Percentiles rank a stretch among this genome's conserved stretches.
These are phyloP conservation scores for Ceratina australensis DNA, from an alignment of 1,140 invertebrate genomes.

Conservation along the genomic window DNA sequence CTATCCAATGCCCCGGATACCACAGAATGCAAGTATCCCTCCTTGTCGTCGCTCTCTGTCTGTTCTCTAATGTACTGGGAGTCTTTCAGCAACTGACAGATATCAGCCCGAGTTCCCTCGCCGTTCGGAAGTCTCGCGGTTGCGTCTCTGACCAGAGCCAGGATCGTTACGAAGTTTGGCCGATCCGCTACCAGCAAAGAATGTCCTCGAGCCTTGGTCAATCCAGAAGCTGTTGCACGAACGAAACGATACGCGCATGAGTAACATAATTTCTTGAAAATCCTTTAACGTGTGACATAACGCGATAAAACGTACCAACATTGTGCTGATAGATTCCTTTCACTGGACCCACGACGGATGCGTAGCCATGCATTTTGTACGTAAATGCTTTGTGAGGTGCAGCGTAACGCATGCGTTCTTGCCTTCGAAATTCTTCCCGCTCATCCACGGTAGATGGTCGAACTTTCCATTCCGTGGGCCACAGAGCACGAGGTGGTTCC, in stretches of 20 bases:
- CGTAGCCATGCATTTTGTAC: conserved; percentile 91
- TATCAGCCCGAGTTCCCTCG: conserved; percentile 94
- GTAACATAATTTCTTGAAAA: neutral
- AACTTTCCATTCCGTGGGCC: conserved; percentile 89
- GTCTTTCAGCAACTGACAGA: conserved; percentile 90
- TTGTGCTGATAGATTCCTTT: conserved; percentile 91
- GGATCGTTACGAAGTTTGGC: conserved; percentile 94
- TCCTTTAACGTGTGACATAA: neutral
- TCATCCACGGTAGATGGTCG: conserved; percentile 88
- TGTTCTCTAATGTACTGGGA: conserved; percentile 91
- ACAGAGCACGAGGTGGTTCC: conserved; percentile 83
- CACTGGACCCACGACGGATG: conserved; percentile 93
- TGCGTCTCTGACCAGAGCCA: conserved; percentile 94
- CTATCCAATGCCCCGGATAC: conserved; percentile 94
- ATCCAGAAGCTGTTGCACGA: conserved; percentile 74
- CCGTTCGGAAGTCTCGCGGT: conserved; percentile 95
- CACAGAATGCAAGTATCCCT: conserved; percentile 86
- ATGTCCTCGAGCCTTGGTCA: conserved; percentile 89
- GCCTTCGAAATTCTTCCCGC: conserved; percentile 88
- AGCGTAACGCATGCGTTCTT: conserved; percentile 87
- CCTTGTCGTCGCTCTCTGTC: conserved; percentile 82
- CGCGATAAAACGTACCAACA: conserved; percentile 63
- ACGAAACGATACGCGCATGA: neutral
- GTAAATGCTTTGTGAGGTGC: conserved; percentile 93
- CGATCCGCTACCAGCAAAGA: conserved; percentile 90